Conservation (phyloP, 1,140 invertebrate species). For the Macrosteles quadrilineatus region DNA sequence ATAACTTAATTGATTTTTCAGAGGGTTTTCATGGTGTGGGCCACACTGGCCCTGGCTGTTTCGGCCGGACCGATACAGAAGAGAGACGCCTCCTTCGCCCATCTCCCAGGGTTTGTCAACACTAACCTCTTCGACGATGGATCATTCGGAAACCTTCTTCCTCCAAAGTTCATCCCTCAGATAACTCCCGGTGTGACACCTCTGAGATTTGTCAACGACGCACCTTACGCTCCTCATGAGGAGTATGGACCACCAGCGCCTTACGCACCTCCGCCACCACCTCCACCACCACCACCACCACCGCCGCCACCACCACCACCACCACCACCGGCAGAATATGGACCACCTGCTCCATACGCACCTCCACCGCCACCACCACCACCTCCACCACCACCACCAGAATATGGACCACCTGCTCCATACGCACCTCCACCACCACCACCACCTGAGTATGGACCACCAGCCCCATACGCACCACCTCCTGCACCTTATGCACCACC, state of each 20-base stretch:
- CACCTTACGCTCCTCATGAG: constrained; percentile 5
- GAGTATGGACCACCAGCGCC: constrained; percentile 11
- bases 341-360: constrained; percentile 28
- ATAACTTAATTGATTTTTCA: neutral
- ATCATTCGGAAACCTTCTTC: neutral
- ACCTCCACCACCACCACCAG: constrained; percentile 28
- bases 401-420: constrained; percentile 22
- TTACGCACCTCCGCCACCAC: neutral
- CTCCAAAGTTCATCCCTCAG: neutral
- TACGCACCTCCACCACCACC: constrained; percentile 27
- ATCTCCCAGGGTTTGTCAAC: neutral
- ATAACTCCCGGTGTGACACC: neutral
- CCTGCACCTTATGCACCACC: no score
- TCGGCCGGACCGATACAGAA: neutral
- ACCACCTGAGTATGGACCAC: constrained; percentile 22
- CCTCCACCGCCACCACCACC: constrained; percentile 18
- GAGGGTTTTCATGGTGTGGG: constrained; percentile 18
- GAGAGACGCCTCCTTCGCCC: neutral
- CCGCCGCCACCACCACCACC: constrained; percentile 29
- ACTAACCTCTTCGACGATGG: neutral
- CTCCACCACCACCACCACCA: constrained; percentile 28
- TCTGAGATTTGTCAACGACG: neutral
- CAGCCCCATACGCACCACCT: constrained; percentile 22
- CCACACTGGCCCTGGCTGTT: constrained; percentile 14
- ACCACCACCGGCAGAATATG: constrained; percentile 26